These are phyloP conservation scores for Cataglyphis altisquamis DNA, from an alignment of 2,888 invertebrate genomes.

Conservation along the genomic window DNA sequence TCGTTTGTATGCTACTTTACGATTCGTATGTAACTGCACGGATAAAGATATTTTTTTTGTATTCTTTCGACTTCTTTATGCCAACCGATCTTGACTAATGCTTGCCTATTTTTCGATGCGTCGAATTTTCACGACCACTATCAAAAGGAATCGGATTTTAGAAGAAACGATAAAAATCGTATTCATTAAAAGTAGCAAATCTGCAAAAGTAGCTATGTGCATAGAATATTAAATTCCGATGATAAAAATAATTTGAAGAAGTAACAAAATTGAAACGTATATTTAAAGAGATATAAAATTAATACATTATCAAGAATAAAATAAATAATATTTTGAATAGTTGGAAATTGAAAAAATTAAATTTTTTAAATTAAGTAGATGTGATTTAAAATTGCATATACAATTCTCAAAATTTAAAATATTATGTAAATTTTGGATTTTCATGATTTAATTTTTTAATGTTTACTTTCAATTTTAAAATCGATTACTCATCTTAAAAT, in stretches of 20 bases:
- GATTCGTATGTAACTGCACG: conserved; percentile 13
- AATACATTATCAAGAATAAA: background rate
- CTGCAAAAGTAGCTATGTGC: background rate
- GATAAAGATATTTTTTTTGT: conserved; percentile 3
- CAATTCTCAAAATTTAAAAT: background rate
- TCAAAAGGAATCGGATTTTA: background rate
- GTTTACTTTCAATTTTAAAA: background rate
- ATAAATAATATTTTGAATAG: background rate
- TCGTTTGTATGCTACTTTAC: background rate
- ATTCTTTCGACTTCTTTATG: conserved; percentile 8
- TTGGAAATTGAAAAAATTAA: background rate
- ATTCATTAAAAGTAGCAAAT: background rate
- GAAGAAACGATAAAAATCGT: background rate
- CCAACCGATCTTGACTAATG: background rate
- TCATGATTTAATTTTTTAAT: background rate
- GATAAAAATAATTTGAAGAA: background rate
- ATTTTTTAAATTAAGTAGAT: background rate
- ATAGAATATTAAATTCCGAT: background rate
- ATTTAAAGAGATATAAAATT: background rate
- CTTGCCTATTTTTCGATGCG: background rate
- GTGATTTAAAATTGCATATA: background rate
- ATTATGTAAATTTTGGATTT: background rate
- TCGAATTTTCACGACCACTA: background rate
- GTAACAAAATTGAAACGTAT: background rate
- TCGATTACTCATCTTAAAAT: background rate